Percentiles rank a stretch among this genome's conserved stretches.
Evolutionary conservation across 2,888 invertebrate species (phyloP).

Genomic region (Nemotelus pantherinus): DNA sequence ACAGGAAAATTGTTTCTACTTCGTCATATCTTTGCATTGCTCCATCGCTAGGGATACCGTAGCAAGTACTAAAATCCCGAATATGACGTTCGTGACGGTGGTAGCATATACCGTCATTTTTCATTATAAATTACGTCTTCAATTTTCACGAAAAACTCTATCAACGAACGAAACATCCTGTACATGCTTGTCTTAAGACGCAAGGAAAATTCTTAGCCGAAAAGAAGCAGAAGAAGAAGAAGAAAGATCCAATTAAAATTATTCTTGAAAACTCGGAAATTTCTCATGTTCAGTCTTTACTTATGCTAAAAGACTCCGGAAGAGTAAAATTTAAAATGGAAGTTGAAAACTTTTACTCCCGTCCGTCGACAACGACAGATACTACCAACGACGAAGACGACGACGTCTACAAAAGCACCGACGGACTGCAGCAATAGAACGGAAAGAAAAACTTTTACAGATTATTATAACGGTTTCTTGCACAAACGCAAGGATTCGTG

Average conservation of each 20-base stretch:
- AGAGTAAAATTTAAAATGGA: constrained; percentile 29
- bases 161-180: too few relatives aligned
- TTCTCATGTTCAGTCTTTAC: constrained; percentile 20
- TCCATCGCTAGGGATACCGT: too few relatives aligned
- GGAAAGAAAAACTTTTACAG: constrained; percentile 22
- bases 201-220: not conserved
- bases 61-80: too few relatives aligned
- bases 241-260: constrained; percentile 39
- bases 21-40: too few relatives aligned
- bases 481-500: not conserved
- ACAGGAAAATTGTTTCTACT: too few relatives aligned
- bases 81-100: too few relatives aligned
- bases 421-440: not conserved
- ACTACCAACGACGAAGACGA: too few relatives aligned
- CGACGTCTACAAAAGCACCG: too few relatives aligned
- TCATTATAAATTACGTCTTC: too few relatives aligned
- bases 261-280: constrained; percentile 23
- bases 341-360: constrained; percentile 35
- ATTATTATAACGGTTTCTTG: constrained; percentile 33
- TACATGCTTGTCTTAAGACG: not conserved
- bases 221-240: not conserved
- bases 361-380: not conserved
- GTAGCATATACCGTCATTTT: too few relatives aligned
- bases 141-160: too few relatives aligned
- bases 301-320: constrained; percentile 26